Conservation (phyloP, 2,113 vertebrate species). For the Megalops atlanticus region DNA sequence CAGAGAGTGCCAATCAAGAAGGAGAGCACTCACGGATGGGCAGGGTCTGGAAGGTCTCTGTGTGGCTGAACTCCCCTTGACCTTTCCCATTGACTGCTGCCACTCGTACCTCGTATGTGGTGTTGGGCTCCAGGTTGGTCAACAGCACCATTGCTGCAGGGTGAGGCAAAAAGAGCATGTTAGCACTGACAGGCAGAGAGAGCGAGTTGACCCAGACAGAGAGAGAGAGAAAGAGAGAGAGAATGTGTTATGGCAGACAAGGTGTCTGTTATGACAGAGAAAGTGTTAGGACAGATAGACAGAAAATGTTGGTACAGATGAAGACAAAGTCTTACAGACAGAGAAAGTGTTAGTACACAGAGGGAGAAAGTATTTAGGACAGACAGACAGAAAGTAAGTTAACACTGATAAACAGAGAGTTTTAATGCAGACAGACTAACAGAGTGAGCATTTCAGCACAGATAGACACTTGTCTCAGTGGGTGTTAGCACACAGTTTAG, state of each 20-base stretch:
- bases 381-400: background rate
- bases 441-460: too few species aligned
- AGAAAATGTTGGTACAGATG: too few species aligned
- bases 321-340: background rate
- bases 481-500: too few species aligned
- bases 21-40: conserved; percentile 86
- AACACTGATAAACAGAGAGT: background rate
- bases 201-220: background rate
- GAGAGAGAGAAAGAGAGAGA: too few species aligned
- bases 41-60: conserved; percentile 90
- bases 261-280: too few species aligned
- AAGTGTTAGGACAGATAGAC: too few species aligned
- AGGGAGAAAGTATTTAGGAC: background rate
- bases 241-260: conserved; percentile 15
- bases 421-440: background rate
- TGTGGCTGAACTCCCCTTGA: conserved; percentile 94
- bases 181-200: background rate
- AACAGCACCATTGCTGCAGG: conserved; percentile 84
- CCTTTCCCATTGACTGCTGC: conserved; percentile 97
- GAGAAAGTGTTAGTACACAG: background rate
- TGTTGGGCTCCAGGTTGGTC: conserved; percentile 91
- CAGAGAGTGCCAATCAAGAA: background rate
- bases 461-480: too few species aligned
- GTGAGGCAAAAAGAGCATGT: background rate
- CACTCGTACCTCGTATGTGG: conserved; percentile 92